Evolutionary conservation across 1,140 invertebrate species (phyloP).

Genomic region (Solen grandis): DNA sequence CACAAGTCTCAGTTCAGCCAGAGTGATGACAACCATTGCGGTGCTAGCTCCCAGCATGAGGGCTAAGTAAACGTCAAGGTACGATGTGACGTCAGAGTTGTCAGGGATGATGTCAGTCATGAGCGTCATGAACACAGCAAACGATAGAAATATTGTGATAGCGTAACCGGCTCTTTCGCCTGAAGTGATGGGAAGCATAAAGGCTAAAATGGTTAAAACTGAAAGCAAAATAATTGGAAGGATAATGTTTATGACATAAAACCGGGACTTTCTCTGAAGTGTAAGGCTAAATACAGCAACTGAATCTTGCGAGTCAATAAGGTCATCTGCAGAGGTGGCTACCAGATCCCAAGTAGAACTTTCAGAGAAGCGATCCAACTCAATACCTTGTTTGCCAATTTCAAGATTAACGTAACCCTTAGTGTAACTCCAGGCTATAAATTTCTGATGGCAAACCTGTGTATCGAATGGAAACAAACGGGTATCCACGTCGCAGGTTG

Average conservation of each 20-base stretch:
- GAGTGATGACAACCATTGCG: too few relatives aligned
- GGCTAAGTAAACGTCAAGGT: conserved; percentile 74
- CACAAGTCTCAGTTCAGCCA: too few relatives aligned
- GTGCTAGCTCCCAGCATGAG: neutral
- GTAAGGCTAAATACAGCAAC: neutral
- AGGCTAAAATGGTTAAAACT: conserved; percentile 83
- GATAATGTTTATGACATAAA: conserved; percentile 83
- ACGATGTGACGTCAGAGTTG: conserved; percentile 83
- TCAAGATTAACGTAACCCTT: too few relatives aligned
- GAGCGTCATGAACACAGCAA: conserved; percentile 84
- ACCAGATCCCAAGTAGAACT: too few relatives aligned
- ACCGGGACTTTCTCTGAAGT: conserved; percentile 68
- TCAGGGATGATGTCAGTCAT: conserved; percentile 84
- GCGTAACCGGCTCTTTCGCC: conserved; percentile 84
- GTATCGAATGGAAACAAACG: too few relatives aligned
- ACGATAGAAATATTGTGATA: conserved; percentile 83
- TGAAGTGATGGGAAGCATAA: conserved; percentile 83
- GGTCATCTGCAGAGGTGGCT: too few relatives aligned
- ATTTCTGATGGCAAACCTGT: too few relatives aligned
- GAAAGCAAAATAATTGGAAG: conserved; percentile 84
- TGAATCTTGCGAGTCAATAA: too few relatives aligned
- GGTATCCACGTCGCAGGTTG: too few relatives aligned
- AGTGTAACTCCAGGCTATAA: too few relatives aligned
- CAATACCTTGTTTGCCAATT: too few relatives aligned
- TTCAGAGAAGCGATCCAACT: too few relatives aligned